phyloP scores from a whole-genome alignment of 1,140 invertebrate species.

The Ridgeia piscesae region DNA sequence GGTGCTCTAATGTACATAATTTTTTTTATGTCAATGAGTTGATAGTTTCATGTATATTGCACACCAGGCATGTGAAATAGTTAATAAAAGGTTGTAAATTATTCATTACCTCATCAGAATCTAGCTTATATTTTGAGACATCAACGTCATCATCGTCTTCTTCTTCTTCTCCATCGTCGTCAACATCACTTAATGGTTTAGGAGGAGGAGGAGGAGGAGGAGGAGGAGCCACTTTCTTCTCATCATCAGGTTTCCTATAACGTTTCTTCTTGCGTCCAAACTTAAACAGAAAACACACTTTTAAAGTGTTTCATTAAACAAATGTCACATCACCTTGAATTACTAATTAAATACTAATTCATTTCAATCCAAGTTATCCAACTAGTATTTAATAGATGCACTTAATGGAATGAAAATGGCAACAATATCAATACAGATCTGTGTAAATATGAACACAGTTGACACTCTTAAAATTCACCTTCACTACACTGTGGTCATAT shows the following conservation, averaged over 20 bases:
- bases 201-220: background rate
- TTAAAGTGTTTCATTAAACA: slow-evolving; percentile 43
- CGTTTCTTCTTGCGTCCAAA: background rate
- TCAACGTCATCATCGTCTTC: slow-evolving; percentile 59
- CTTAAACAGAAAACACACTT: background rate
- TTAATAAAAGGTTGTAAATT: background rate
- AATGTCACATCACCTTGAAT: slow-evolving; percentile 41
- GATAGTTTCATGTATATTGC: no score
- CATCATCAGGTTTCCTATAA: slow-evolving; percentile 46
- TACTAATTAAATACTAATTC: no score
- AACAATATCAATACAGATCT: background rate
- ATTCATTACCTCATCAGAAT: slow-evolving; percentile 56
- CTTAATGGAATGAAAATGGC: no score
- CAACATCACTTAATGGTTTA: background rate
- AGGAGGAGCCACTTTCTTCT: background rate
- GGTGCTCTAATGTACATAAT: no score
- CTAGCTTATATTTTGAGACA: slow-evolving; percentile 80
- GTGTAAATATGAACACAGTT: no score
- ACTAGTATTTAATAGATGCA: background rate
- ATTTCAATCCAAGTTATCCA: background rate
- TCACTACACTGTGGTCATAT: no score
- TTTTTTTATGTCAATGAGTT: no score
- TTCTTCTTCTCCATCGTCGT: slow-evolving; percentile 64
- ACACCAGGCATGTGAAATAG: no score
- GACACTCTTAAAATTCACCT: no score